Percentiles rank a stretch among this genome's conserved stretches.
These are phyloP conservation scores for Mesorhabditis belari DNA, from an alignment of 2,888 invertebrate species.

Conservation along the genomic window DNA sequence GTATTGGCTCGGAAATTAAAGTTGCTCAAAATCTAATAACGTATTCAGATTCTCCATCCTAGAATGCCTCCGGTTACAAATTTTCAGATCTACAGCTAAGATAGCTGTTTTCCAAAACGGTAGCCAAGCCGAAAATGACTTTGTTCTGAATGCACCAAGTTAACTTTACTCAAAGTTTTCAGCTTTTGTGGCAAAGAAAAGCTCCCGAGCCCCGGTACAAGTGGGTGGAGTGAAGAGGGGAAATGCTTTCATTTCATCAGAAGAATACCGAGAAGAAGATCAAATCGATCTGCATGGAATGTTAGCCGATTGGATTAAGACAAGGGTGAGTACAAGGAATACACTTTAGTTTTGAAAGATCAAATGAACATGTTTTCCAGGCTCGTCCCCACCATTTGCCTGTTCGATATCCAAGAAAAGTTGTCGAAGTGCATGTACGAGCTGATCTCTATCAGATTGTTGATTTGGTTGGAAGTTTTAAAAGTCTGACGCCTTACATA, in stretches of 20 bases:
- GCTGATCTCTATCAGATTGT: conserved; percentile 51
- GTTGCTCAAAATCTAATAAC: too few species aligned
- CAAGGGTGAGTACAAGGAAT: not conserved
- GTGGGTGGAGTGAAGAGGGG: not conserved
- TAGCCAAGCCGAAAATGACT: too few species aligned
- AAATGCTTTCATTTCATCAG: not conserved
- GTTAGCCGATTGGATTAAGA: not conserved
- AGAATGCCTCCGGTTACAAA: not conserved
- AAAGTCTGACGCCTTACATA: too few species aligned
- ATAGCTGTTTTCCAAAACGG: not conserved
- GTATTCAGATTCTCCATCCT: not conserved
- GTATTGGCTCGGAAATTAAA: too few species aligned
- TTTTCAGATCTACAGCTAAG: not conserved
- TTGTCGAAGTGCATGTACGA: conserved; percentile 42
- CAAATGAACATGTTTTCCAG: not conserved
- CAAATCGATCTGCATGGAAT: not conserved
- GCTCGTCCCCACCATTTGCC: conserved; percentile 18
- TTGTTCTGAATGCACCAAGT: too few species aligned
- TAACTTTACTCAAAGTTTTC: not conserved
- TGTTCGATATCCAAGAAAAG: conserved; percentile 22
- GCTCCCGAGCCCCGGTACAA: not conserved
- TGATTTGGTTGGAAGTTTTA: conserved; percentile 37
- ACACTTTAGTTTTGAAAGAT: too few species aligned
- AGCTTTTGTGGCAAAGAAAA: not conserved
- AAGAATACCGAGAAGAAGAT: not conserved